Conservation (phyloP, 2,113 vertebrate genomes). For the Catharus minimus region DNA sequence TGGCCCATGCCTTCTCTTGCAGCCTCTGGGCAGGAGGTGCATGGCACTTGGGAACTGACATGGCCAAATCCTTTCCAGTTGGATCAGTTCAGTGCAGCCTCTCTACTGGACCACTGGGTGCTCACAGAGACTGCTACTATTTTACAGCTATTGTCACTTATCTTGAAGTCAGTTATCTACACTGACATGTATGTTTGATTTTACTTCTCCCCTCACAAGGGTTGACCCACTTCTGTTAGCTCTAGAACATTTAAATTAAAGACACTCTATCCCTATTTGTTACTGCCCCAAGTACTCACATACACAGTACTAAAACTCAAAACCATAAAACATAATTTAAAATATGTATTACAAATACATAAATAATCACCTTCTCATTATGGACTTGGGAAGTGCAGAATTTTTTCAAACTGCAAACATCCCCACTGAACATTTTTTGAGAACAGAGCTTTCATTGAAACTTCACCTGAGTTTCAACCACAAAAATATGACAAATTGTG, state of each 20-base stretch:
- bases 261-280: neutral
- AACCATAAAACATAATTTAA: neutral
- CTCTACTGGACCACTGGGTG: neutral
- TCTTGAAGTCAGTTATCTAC: neutral
- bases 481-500: neutral
- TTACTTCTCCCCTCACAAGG: neutral
- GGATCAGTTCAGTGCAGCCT: neutral
- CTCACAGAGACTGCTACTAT: neutral
- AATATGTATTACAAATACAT: neutral
- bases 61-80: neutral
- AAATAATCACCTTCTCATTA: neutral
- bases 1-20: neutral
- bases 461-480: neutral
- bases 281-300: neutral
- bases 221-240: neutral
- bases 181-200: neutral
- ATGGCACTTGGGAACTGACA: neutral
- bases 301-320: neutral
- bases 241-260: neutral
- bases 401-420: neutral
- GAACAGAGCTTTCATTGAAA: neutral
- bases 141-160: neutral
- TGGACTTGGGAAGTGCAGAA: neutral
- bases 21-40: neutral
- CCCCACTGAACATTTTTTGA: neutral